phyloP scores from a whole-genome alignment of 2,113 vertebrate genomes.

The Peromyscus leucopus region DNA sequence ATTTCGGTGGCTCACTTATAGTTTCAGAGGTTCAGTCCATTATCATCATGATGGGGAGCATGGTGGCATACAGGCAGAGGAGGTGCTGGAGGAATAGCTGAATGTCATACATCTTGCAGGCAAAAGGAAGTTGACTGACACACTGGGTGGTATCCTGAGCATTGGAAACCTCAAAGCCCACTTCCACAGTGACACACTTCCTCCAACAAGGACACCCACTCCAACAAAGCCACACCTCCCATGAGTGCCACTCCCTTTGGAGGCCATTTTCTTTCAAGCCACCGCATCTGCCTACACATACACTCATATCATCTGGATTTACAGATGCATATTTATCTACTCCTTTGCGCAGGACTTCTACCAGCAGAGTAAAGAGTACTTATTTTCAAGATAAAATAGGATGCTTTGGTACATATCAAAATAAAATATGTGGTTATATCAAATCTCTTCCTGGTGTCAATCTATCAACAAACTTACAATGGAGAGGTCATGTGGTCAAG shows the following conservation, averaged over 20 bases:
- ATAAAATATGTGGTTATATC: background rate
- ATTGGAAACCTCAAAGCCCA: background rate
- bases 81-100: background rate
- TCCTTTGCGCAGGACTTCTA: background rate
- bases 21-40: background rate
- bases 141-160: background rate
- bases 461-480: background rate
- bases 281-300: background rate
- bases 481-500: background rate
- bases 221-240: background rate
- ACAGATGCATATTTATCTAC: background rate
- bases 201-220: background rate
- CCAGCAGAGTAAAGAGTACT: background rate
- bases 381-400: constrained; percentile 20
- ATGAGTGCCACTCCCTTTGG: background rate
- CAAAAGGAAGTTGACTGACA: background rate
- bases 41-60: background rate
- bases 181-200: background rate
- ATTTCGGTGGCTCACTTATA: background rate
- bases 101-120: background rate
- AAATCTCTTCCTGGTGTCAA: background rate
- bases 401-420: background rate
- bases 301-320: constrained; percentile 21
- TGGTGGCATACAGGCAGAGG: background rate
- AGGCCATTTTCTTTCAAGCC: background rate